Conservation (phyloP, 37 sponge, comb jelly and placozoan genomes). For the Chondrilla cf. caribensis region DNA sequence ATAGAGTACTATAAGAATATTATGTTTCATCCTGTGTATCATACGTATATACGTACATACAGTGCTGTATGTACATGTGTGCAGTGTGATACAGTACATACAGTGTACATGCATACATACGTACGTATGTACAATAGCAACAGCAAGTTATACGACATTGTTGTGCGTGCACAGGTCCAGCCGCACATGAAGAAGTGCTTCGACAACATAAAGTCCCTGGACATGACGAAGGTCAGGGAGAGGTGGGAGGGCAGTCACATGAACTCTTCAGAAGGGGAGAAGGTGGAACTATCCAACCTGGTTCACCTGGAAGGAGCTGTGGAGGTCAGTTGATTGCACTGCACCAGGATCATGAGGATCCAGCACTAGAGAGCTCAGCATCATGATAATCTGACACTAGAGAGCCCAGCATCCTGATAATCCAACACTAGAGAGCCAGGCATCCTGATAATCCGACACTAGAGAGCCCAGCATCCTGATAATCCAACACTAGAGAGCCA, state of each 20-base stretch:
- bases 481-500: too few relatives aligned
- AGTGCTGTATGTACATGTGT: slow-evolving; percentile 6
- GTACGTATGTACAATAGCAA: too few relatives aligned
- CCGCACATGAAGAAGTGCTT: slow-evolving; percentile 99
- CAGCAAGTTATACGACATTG: too few relatives aligned
- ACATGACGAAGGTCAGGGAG: slow-evolving; percentile 71
- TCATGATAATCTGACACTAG: too few relatives aligned
- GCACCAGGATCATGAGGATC: too few relatives aligned
- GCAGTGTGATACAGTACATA: background rate
- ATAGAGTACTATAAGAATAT: too few relatives aligned
- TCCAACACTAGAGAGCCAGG: too few relatives aligned
- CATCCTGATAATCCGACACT: background rate
- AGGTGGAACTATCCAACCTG: slow-evolving; percentile 77
- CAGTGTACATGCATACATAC: background rate
- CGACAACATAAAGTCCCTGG: slow-evolving; percentile 92
- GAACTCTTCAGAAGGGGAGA: slow-evolving; percentile 96
- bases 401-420: background rate
- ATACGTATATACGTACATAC: slow-evolving; percentile 7
- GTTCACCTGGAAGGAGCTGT: slow-evolving; percentile 92
- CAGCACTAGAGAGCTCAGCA: too few relatives aligned
- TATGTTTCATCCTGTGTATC: too few relatives aligned
- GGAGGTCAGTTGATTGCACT: slow-evolving; percentile 61
- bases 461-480: too few relatives aligned
- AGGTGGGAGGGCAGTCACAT: slow-evolving; percentile 85
- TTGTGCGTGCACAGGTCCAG: slow-evolving; percentile 80